Evolutionary conservation across 2,888 invertebrate species (phyloP).

Genomic region (Eupithecia centaureata): DNA sequence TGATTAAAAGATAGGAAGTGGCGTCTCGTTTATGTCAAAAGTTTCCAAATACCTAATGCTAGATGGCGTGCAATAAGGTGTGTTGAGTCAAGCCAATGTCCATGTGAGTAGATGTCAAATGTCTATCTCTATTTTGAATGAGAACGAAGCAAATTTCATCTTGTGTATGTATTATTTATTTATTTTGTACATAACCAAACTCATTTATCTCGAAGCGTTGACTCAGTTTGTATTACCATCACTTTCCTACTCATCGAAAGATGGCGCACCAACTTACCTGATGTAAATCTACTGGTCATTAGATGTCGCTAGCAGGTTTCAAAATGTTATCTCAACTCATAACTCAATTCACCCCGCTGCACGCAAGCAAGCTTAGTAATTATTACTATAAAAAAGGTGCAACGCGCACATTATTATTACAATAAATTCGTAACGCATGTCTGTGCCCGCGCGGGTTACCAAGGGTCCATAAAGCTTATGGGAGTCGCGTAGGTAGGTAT

Average conservation of each 20-base stretch:
- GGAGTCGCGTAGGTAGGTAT: no score
- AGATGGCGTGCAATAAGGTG: no score
- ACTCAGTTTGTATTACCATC: background rate
- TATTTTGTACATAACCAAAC: background rate
- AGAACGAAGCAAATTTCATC: no score
- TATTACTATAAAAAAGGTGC: no score
- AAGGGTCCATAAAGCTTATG: no score
- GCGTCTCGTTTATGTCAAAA: constrained; percentile 9
- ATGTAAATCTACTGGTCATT: background rate
- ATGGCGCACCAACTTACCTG: background rate
- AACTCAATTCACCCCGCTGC: no score
- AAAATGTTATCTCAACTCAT: no score
- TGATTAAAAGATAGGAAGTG: constrained; percentile 22
- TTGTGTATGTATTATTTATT: background rate
- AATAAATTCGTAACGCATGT: no score
- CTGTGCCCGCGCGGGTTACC: no score
- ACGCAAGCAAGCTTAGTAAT: no score
- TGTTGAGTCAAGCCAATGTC: background rate
- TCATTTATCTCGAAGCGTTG: background rate
- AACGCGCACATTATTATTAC: no score
- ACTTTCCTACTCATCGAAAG: background rate
- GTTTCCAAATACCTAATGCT: background rate
- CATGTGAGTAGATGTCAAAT: background rate
- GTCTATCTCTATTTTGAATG: background rate
- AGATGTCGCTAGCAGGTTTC: constrained; percentile 8